phyloP scores from a whole-genome alignment of 2,888 invertebrate genomes.

The Stenchaetothrips biformis region DNA sequence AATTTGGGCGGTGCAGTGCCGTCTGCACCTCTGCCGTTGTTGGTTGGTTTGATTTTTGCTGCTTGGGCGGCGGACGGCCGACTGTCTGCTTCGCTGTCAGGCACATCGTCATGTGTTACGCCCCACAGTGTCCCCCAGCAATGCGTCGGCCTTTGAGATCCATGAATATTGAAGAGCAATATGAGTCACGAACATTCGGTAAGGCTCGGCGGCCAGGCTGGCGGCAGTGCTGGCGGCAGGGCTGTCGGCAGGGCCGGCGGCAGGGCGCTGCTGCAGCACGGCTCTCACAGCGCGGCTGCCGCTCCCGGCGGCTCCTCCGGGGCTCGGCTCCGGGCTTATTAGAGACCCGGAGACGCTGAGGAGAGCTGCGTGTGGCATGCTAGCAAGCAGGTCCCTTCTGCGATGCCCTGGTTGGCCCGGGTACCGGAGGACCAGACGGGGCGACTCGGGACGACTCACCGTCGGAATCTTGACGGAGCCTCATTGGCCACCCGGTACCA shows the following conservation, averaged over 20 bases:
- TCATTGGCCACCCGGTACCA: neutral
- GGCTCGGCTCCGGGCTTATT: conserved; percentile 8
- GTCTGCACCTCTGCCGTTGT: too few species aligned
- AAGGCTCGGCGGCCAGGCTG: neutral
- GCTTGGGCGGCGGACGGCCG: too few species aligned
- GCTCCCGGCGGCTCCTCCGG: neutral
- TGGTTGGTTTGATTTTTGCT: too few species aligned
- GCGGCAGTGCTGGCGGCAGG: too few species aligned
- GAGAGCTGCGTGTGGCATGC: conserved; percentile 18
- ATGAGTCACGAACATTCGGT: conserved; percentile 15
- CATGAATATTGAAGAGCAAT: conserved; percentile 9
- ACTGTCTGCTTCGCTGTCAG: too few species aligned
- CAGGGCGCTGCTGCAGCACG: too few species aligned
- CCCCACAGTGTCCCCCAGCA: too few species aligned
- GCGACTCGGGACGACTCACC: neutral
- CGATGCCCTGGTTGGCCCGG: too few species aligned
- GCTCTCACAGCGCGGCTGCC: neutral
- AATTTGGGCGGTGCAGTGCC: too few species aligned
- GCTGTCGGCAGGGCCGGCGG: too few species aligned
- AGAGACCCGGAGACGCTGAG: neutral
- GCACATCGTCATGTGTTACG: neutral
- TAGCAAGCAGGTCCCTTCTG: neutral
- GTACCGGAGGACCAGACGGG: too few species aligned
- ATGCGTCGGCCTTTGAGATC: too few species aligned
- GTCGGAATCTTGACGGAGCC: neutral